phyloP scores from a whole-genome alignment of 2,888 invertebrate species.

The Hydroisotoma schaefferi region DNA sequence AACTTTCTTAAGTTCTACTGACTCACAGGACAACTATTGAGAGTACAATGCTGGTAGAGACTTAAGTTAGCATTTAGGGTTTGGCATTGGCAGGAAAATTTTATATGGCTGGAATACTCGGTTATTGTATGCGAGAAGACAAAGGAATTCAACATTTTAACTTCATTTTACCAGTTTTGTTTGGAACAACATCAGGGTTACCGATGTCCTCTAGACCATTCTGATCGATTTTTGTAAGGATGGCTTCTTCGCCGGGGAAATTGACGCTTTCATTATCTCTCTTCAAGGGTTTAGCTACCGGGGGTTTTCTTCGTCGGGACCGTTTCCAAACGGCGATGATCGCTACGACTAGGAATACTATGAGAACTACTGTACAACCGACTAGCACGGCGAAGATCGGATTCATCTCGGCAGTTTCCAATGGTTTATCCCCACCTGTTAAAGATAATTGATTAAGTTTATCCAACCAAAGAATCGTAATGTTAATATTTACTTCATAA shows the following conservation, averaged over 20 bases:
- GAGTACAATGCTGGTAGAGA: too few relatives aligned
- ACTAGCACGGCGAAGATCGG: constrained; percentile 47
- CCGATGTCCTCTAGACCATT: constrained; percentile 45
- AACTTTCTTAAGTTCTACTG: too few relatives aligned
- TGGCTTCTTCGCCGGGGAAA: constrained; percentile 39
- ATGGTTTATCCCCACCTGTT: constrained; percentile 18
- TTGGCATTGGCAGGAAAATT: too few relatives aligned
- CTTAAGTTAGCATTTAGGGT: too few relatives aligned
- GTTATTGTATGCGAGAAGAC: too few relatives aligned
- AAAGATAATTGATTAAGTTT: too few relatives aligned
- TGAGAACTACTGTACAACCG: constrained; percentile 44
- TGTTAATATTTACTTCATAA: too few relatives aligned
- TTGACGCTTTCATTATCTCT: constrained; percentile 36
- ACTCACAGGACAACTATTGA: too few relatives aligned
- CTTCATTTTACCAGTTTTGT: constrained; percentile 59
- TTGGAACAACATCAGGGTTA: constrained; percentile 83
- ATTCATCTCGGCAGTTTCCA: constrained; percentile 41
- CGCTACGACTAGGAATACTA: constrained; percentile 42
- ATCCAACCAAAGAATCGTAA: too few relatives aligned
- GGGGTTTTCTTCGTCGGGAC: constrained; percentile 45
- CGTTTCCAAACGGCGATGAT: constrained; percentile 47
- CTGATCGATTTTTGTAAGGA: constrained; percentile 46
- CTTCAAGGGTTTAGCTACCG: constrained; percentile 37
- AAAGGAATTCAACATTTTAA: too few relatives aligned
- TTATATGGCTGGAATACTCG: too few relatives aligned